Percentiles rank a stretch among this genome's conserved stretches.
Conservation (phyloP, 2,888 invertebrate genomes). For the Drosophila siamana region DNA sequence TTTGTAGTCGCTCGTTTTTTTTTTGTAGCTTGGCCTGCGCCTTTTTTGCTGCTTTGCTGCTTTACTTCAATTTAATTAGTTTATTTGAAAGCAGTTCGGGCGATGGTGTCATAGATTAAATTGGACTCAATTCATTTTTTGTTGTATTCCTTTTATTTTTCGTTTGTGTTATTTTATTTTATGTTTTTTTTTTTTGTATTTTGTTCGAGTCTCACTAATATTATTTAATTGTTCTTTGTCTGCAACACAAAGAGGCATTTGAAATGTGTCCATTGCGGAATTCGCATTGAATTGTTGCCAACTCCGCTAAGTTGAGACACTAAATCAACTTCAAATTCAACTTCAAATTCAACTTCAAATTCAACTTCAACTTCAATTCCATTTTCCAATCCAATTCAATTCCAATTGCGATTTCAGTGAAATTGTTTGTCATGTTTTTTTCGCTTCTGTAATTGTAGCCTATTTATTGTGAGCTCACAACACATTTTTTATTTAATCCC, state of each 20-base stretch:
- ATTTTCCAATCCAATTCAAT: conserved; percentile 14
- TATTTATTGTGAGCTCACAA: not conserved
- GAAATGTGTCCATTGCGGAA: conserved; percentile 39
- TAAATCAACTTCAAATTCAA: conserved; percentile 47
- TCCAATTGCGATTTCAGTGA: conserved; percentile 37
- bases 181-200: conserved; percentile 22
- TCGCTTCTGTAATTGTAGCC: not conserved
- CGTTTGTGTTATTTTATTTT: conserved; percentile 17
- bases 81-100: conserved; percentile 79
- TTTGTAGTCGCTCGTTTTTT: conserved; percentile 53
- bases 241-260: conserved; percentile 28
- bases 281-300: conserved; percentile 45
- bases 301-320: conserved; percentile 28
- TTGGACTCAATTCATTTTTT: conserved; percentile 58
- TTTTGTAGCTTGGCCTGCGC: conserved; percentile 24
- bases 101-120: conserved; percentile 82
- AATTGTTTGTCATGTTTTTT: conserved; percentile 35
- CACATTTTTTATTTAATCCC: too few relatives aligned
- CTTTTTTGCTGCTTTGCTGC: conserved; percentile 42
- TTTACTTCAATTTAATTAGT: conserved; percentile 78
- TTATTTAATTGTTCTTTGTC: conserved; percentile 61
- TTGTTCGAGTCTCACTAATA: conserved; percentile 16
- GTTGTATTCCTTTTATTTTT: conserved; percentile 25
- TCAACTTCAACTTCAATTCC: conserved; percentile 37
- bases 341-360: too few relatives aligned